Conservation (phyloP, 2,113 vertebrate genomes). For the Tilapia sparmanii region DNA sequence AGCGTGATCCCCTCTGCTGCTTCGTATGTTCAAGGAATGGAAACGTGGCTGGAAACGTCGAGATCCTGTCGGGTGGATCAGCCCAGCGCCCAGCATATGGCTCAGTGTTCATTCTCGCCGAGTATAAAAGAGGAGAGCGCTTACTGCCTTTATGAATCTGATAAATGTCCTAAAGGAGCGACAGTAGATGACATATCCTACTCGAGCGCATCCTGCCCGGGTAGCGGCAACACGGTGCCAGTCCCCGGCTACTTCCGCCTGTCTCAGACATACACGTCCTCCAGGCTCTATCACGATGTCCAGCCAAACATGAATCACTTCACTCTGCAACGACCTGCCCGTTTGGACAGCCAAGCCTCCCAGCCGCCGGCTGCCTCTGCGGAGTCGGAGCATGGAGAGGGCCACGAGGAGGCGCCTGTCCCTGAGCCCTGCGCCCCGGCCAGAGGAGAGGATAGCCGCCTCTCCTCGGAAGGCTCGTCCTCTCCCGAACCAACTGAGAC, state of each 20-base stretch:
- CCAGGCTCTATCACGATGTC: conserved; percentile 80
- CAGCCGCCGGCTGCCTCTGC: conserved; percentile 67
- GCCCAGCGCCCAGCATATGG: conserved; percentile 77
- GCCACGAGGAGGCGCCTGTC: conserved; percentile 76
- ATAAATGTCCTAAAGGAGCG: conserved; percentile 89
- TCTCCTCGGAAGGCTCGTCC: conserved; percentile 85
- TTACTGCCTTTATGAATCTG: conserved; percentile 93
- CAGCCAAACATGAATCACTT: conserved; percentile 78
- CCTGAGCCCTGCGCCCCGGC: conserved; percentile 75
- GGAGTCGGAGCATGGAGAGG: conserved; percentile 78
- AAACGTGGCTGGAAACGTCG: conserved; percentile 90
- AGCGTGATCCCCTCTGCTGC: conserved; percentile 78
- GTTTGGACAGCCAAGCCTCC: conserved; percentile 77
- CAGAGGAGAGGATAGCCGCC: conserved; percentile 81
- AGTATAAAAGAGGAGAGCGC: conserved; percentile 96
- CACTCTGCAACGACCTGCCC: conserved; percentile 74
- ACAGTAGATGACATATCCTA: conserved; percentile 79
- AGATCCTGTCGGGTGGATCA: conserved; percentile 90
- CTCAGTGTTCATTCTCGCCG: conserved; percentile 88
- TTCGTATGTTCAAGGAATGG: conserved; percentile 87
- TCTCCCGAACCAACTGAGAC: conserved; percentile 86
- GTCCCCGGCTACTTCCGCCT: conserved; percentile 98
- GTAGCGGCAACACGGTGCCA: conserved; percentile 78
- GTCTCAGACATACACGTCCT: conserved; percentile 88
- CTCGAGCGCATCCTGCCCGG: conserved; percentile 74